phyloP scores from a whole-genome alignment of 1,140 invertebrate genomes.

The Nasonia vitripennis region DNA sequence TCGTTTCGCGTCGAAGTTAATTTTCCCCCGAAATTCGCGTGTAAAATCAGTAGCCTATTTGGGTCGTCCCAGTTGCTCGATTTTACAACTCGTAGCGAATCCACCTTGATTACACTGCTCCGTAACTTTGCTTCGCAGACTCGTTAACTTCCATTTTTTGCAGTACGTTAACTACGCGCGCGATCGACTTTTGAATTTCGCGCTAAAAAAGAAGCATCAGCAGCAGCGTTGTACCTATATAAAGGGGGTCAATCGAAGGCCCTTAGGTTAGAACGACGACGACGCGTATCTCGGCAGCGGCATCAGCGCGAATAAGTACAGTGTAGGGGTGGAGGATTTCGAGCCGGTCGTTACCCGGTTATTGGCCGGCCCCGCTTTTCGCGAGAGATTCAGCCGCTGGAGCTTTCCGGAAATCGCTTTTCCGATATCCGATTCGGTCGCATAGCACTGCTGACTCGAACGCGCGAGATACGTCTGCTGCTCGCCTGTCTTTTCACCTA shows the following conservation, averaged over 20 bases:
- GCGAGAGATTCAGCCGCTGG: background rate
- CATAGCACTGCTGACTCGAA: background rate
- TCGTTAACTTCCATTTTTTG: background rate
- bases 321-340: constrained; percentile 15
- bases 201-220: too few species aligned
- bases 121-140: background rate
- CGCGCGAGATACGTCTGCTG: background rate
- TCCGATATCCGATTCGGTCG: constrained; percentile 24
- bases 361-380: constrained; percentile 35
- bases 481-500: constrained; percentile 3
- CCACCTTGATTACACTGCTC: background rate
- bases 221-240: too few species aligned
- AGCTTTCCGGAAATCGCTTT: constrained; percentile 32
- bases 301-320: constrained; percentile 1
- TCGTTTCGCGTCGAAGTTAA: background rate
- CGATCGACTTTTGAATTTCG: too few species aligned
- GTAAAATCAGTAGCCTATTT: background rate
- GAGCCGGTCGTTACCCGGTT: constrained; percentile 42
- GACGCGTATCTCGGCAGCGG: background rate
- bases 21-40: background rate
- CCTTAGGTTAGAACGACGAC: background rate
- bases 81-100: background rate
- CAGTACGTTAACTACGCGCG: too few species aligned
- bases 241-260: constrained; percentile 29
- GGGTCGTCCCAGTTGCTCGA: background rate